Evolutionary conservation across 2,888 invertebrate genomes (phyloP).

Genomic region (Polydrusus pterygomalis): DNA sequence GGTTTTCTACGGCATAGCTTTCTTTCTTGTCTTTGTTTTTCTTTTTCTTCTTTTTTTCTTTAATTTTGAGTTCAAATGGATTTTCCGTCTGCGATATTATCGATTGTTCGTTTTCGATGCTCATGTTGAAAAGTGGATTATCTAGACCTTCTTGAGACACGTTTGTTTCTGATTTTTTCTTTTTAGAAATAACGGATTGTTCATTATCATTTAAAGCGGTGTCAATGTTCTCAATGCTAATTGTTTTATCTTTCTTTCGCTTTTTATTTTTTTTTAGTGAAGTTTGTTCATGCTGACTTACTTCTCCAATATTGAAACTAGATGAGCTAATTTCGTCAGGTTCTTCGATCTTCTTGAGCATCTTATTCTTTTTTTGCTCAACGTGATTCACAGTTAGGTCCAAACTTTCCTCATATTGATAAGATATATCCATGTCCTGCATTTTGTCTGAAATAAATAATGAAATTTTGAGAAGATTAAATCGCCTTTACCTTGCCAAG

Average conservation of each 20-base stretch:
- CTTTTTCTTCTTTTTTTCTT: constrained; percentile 57
- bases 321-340: constrained; percentile 39
- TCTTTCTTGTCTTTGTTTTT: constrained; percentile 43
- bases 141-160: constrained; percentile 47
- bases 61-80: constrained; percentile 56
- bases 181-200: constrained; percentile 28
- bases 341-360: constrained; percentile 4
- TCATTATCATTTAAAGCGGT: neutral
- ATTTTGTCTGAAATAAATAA: constrained; percentile 13
- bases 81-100: constrained; percentile 45
- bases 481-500: no score
- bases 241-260: constrained; percentile 1
- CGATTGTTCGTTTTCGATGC: constrained; percentile 40
- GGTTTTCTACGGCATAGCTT: constrained; percentile 58
- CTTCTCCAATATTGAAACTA: constrained; percentile 24
- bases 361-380: constrained; percentile 29
- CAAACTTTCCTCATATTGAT: constrained; percentile 25
- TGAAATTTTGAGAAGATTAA: no score
- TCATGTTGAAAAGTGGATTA: constrained; percentile 57
- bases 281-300: constrained; percentile 45
- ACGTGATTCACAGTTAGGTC: neutral
- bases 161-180: constrained; percentile 48
- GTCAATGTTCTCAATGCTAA: constrained; percentile 16
- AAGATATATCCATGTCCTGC: constrained; percentile 24
- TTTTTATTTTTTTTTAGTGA: constrained; percentile 16